These are phyloP conservation scores for Sinella curviseta DNA, from an alignment of 1,140 invertebrate species.

Conservation along the genomic window DNA sequence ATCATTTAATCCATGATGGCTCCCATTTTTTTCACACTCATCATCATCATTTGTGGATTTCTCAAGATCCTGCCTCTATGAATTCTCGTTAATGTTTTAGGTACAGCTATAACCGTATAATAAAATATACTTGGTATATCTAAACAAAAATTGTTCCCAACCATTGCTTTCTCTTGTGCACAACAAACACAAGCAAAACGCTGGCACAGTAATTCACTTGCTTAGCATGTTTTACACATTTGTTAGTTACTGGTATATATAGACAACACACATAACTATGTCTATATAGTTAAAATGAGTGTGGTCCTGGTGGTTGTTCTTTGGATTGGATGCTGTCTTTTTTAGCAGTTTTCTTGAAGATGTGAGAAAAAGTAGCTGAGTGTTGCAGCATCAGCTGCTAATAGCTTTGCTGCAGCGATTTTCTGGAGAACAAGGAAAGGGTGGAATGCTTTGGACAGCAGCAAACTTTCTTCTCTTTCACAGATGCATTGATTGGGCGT, in stretches of 20 bases:
- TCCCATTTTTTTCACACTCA: conserved; percentile 35
- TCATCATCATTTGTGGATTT: conserved; percentile 37
- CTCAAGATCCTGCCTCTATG: conserved; percentile 1
- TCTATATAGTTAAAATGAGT: background rate
- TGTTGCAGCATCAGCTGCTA: conserved; percentile 25
- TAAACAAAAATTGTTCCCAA: too few relatives aligned
- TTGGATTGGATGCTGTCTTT: background rate
- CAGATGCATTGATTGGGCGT: conserved; percentile 1
- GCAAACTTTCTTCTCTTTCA: background rate
- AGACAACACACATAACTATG: background rate
- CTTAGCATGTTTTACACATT: background rate
- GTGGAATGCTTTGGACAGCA: conserved; percentile 6
- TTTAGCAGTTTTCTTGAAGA: background rate
- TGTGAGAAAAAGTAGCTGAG: conserved; percentile 11
- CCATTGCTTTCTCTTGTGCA: background rate
- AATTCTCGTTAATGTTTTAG: background rate
- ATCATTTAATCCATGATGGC: conserved; percentile 40
- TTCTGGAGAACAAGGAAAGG: conserved; percentile 8
- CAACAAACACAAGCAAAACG: background rate
- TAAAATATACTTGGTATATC: too few relatives aligned
- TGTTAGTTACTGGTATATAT: background rate
- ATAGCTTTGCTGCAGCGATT: conserved; percentile 21
- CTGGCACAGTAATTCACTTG: background rate
- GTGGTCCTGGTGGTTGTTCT: background rate
- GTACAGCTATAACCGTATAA: background rate